phyloP scores from a whole-genome alignment of 2,888 invertebrate species.

The Torymus texanus region DNA sequence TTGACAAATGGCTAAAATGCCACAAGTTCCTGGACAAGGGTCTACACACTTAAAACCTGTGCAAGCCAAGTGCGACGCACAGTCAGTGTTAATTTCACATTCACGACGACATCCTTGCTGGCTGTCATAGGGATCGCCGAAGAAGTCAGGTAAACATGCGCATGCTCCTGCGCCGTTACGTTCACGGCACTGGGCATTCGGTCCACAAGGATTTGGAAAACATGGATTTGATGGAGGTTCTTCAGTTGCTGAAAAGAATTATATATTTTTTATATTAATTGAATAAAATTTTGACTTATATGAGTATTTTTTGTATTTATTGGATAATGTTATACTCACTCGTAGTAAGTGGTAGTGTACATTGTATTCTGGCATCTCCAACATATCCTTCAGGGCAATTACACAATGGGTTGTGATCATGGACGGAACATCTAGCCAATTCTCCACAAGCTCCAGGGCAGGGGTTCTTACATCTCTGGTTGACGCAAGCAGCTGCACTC shows the following conservation, averaged over 20 bases:
- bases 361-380: slow-evolving; percentile 84
- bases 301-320: neutral
- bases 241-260: slow-evolving; percentile 57
- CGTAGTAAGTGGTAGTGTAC: slow-evolving; percentile 73
- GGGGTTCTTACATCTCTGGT: slow-evolving; percentile 89
- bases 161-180: slow-evolving; percentile 91
- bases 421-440: slow-evolving; percentile 88
- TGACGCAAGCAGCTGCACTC: slow-evolving; percentile 86
- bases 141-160: slow-evolving; percentile 85
- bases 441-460: slow-evolving; percentile 88
- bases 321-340: slow-evolving; percentile 64
- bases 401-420: slow-evolving; percentile 88
- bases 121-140: slow-evolving; percentile 88
- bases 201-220: slow-evolving; percentile 89
- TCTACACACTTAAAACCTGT: slow-evolving; percentile 89
- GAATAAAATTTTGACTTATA: neutral
- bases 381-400: slow-evolving; percentile 88
- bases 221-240: slow-evolving; percentile 81
- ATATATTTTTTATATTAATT: neutral
- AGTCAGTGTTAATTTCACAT: slow-evolving; percentile 88
- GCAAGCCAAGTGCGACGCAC: slow-evolving; percentile 84
- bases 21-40: slow-evolving; percentile 90
- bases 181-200: slow-evolving; percentile 89
- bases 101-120: slow-evolving; percentile 83
- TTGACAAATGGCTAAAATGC: slow-evolving; percentile 85